Conservation (phyloP, 1,140 invertebrate genomes). For the Olivierus martensii region DNA sequence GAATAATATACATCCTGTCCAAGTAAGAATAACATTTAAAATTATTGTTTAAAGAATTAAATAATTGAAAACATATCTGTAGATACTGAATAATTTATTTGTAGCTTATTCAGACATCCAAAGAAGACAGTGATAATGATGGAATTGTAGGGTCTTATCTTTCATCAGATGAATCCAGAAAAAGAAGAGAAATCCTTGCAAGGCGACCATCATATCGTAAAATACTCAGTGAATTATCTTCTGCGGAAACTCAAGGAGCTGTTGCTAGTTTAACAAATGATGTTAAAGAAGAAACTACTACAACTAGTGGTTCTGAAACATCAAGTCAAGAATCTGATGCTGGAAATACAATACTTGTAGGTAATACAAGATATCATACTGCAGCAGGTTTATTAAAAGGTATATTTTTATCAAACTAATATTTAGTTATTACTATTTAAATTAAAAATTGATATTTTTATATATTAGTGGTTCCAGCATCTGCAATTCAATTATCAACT, state of each 20-base stretch:
- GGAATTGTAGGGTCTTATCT: too few species aligned
- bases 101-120: too few species aligned
- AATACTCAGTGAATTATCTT: slow-evolving; percentile 80
- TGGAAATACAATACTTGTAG: slow-evolving; percentile 32
- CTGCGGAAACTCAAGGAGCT: too few species aligned
- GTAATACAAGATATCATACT: slow-evolving; percentile 9
- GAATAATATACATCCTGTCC: background rate
- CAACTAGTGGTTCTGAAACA: background rate
- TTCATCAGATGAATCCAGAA: slow-evolving; percentile 38
- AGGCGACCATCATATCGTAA: slow-evolving; percentile 89
- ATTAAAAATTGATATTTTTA: too few species aligned
- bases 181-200: slow-evolving; percentile 76
- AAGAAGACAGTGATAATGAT: too few species aligned
- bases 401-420: background rate
- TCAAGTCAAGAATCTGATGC: slow-evolving; percentile 46
- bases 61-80: too few species aligned
- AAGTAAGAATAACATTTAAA: background rate
- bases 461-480: too few species aligned
- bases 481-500: too few species aligned
- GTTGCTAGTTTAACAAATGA: background rate
- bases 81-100: too few species aligned
- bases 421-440: too few species aligned
- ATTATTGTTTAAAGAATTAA: too few species aligned
- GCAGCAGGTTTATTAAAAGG: slow-evolving; percentile 13
- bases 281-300: slow-evolving; percentile 13